Percentiles rank a stretch among this genome's conserved stretches.
These are phyloP conservation scores for Reinhardtius hippoglossoides DNA, from an alignment of 2,113 vertebrate species.

Conservation along the genomic window DNA sequence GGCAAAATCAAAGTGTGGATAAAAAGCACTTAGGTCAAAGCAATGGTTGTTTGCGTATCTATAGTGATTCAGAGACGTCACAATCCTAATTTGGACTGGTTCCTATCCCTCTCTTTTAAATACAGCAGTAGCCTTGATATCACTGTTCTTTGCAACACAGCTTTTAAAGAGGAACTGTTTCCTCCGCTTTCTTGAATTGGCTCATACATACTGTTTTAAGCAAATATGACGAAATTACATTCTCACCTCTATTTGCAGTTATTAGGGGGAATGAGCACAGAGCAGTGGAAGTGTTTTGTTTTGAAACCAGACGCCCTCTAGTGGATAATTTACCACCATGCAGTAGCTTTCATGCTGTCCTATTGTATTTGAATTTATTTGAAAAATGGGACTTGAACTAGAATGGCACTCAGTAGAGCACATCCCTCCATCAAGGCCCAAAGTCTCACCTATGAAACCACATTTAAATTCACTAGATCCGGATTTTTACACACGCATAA, in stretches of 20 bases:
- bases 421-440: no score
- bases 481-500: no score
- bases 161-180: not conserved
- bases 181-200: not conserved
- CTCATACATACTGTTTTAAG: not conserved
- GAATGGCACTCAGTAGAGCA: no score
- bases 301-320: slow-evolving; percentile 46
- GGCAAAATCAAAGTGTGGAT: not conserved
- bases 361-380: no score
- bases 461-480: no score
- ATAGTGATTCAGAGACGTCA: not conserved
- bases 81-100: not conserved
- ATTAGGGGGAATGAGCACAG: not conserved
- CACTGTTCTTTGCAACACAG: no score
- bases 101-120: not conserved
- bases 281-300: slow-evolving; percentile 7
- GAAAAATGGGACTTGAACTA: no score
- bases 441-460: no score
- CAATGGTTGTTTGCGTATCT: not conserved
- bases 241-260: not conserved
- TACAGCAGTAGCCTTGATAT: not conserved
- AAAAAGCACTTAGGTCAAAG: not conserved
- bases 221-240: not conserved
- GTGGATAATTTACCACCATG: slow-evolving; percentile 26
- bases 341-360: not conserved